phyloP scores from a whole-genome alignment of 2,888 invertebrate genomes.

The Rhagophthalmus giganteus region DNA sequence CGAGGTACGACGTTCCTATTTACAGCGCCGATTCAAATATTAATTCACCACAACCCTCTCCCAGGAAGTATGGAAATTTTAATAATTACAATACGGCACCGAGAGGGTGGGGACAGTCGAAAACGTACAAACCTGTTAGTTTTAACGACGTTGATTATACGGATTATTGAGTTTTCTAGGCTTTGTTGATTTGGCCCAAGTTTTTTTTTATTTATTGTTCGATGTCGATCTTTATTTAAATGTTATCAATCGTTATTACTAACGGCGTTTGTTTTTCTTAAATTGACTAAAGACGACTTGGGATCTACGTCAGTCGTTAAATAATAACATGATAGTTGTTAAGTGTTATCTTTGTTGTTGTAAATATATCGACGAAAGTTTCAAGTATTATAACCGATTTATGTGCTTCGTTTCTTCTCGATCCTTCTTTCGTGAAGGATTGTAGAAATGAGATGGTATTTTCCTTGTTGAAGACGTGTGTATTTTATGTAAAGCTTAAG shows the following conservation, averaged over 20 bases:
- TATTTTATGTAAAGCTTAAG: no score
- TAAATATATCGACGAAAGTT: conserved; percentile 13
- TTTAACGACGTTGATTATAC: conserved; percentile 62
- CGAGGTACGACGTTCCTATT: conserved; percentile 26
- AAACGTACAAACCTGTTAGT: conserved; percentile 72
- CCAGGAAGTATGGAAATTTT: conserved; percentile 43
- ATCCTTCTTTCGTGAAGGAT: conserved; percentile 35
- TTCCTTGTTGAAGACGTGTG: no score
- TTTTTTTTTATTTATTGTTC: not conserved
- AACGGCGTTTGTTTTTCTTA: conserved; percentile 5
- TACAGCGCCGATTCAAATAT: conserved; percentile 7
- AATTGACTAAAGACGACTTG: conserved; percentile 1
- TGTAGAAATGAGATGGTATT: conserved; percentile 35
- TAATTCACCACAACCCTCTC: conserved; percentile 35
- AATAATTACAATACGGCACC: conserved; percentile 82
- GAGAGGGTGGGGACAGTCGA: conserved; percentile 76
- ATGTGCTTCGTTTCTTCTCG: conserved; percentile 35
- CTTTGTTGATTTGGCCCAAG: conserved; percentile 4
- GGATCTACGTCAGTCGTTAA: conserved; percentile 7
- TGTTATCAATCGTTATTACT: conserved; percentile 9
- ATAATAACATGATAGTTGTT: conserved; percentile 6
- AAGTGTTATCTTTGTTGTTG: conserved; percentile 23
- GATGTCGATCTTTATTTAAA: not conserved
- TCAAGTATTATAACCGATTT: not conserved
- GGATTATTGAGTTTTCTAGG: conserved; percentile 55